These are phyloP conservation scores for Thyatira batis DNA, from an alignment of 2,888 invertebrate species.

Conservation along the genomic window DNA sequence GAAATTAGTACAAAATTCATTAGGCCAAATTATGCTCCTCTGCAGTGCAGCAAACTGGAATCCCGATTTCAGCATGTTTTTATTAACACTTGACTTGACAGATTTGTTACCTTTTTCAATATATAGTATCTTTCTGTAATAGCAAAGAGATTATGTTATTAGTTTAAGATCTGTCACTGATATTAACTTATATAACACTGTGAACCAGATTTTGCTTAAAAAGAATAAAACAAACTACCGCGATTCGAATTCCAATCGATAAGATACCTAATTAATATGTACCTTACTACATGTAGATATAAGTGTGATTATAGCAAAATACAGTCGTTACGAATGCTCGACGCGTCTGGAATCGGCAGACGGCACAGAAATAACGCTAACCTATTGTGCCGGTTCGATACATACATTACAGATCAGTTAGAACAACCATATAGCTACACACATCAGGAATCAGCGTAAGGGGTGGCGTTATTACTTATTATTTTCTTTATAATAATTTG, in stretches of 20 bases:
- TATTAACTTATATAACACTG: too few relatives aligned
- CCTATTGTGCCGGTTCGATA: slow-evolving; percentile 66
- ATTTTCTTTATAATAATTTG: background rate
- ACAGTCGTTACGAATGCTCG: slow-evolving; percentile 13
- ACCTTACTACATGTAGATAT: background rate
- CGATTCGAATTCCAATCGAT: background rate
- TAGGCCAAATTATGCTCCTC: too few relatives aligned
- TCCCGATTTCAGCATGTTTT: too few relatives aligned
- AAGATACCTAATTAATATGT: background rate
- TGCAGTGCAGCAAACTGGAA: too few relatives aligned
- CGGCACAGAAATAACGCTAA: slow-evolving; percentile 69
- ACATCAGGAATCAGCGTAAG: slow-evolving; percentile 19
- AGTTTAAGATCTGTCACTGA: too few relatives aligned
- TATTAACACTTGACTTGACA: too few relatives aligned
- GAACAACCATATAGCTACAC: slow-evolving; percentile 22
- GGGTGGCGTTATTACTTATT: slow-evolving; percentile 13
- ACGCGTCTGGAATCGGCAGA: slow-evolving; percentile 56
- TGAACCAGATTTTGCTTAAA: too few relatives aligned
- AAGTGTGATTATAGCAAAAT: background rate
- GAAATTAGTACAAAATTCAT: too few relatives aligned
- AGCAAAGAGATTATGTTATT: too few relatives aligned
- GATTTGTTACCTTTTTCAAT: too few relatives aligned
- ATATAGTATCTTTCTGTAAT: too few relatives aligned
- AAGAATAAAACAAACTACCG: too few relatives aligned
- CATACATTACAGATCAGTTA: slow-evolving; percentile 50